Base-by-base conservation (phyloP, 2,888 invertebrate species). In the Cataglyphis rosenhaueri region DNA sequence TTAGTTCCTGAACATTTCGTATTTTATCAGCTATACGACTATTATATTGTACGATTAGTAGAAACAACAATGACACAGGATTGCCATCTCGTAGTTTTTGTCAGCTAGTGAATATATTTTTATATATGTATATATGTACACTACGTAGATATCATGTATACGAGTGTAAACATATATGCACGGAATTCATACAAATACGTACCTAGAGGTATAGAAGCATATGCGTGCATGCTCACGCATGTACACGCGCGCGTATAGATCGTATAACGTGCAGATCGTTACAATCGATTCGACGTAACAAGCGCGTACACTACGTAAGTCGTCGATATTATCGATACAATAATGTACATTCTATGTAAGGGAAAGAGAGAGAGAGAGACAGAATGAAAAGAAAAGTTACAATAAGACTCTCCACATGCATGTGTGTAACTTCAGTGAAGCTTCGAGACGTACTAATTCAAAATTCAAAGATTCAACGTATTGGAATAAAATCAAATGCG, bases 251-350 rank as follows among this genome's bases (percentile, higher is more conserved):
- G 1, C 6, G 3, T 21, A 10, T 32, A 8, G 29, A 21, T 48
- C 41, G n/a, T 44, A 18, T n/a, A n/a, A 38, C 55, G 38, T 76
- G 10, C 12, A 66, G 55, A 76, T 76, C 66, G 29, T 55, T 66
- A 48, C 25, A 35, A 76, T 76, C 65, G 66, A 66, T 76, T 38
- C 35, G 38, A 15, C n/a, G 15, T 66, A 76, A 76, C 65, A 65
- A 55, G 38, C 52, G 66, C 38, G n/a, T 65, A 25, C 21, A 75
- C 21, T 52, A 9, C 35, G 15, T 75, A 64, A 75, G 44, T 75
- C 12, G 55, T 25, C 38, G 38, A 76, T 65, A 65, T 75, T 6
- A 29, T 73, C 38, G 73, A 41, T 8, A 29, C n/a, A 9, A 6
- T 29, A 18, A 18, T 48, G 21, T 61, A 64, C 61, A 18, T 6